Evolutionary conservation across 2,888 invertebrate species (phyloP), one percentile per base, ranked within the genome.

Genomic region (Parnassius orleans): DNA sequence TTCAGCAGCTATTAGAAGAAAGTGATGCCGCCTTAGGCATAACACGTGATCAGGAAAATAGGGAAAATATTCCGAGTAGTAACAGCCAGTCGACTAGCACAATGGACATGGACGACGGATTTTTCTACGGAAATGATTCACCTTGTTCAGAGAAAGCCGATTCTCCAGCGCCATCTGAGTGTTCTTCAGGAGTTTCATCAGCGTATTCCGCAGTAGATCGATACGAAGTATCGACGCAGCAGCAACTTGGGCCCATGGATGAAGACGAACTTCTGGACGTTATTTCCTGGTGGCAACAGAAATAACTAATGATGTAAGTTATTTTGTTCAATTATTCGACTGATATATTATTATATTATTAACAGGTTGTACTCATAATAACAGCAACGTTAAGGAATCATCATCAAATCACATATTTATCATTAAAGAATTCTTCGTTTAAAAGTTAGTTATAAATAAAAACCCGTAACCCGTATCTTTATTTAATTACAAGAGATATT

Each of bases 241-340:
- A 93, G 54, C 90, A 93, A 68, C 90, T 93, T 65, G 96, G 95
- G 65, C 94, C 96, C 9, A 96, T 96, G 92, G 97, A 97, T 78
- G 97, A 97, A 80, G 97, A 97, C 72, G 97, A 97, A 76, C 93
- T 98, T 9, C 92, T 98, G 46, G 97, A 98, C 75, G 96, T 95
- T 69, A 96, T 96, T 73, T 95, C 95, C 57, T 95, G 95, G 93
- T 96, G 96, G 96, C 96, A 96, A 78, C 95, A 96, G 79, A 93
- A 93, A 90, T 93, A 92, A 78, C 73, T 71, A 72, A 73, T 71
- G 5, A 73, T 69, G 88, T 88, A 80, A 86, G 87, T 84, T 63
- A 65, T 63, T 47, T 12, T 52, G 11, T 10, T 56, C 58, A 41
- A 47, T n/a, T 41, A 55, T 9, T n/a, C 14, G 14, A 42, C 14